These are phyloP conservation scores for Drosophila bocki DNA, from an alignment of 1,140 invertebrate genomes.

Conservation along the genomic window DNA sequence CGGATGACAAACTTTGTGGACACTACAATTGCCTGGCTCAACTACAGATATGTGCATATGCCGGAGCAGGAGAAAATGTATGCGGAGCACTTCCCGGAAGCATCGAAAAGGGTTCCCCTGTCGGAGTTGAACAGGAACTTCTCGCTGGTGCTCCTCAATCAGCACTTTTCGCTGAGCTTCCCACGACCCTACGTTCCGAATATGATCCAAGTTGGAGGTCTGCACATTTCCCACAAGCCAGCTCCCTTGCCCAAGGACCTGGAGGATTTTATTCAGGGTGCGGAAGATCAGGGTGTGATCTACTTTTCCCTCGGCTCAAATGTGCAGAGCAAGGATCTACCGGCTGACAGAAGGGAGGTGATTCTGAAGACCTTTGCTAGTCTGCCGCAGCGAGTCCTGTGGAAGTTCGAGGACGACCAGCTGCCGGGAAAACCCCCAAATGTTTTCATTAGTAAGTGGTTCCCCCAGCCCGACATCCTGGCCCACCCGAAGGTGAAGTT, in stretches of 20 bases:
- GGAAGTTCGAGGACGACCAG: conserved; percentile 89
- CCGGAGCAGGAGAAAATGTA: conserved; percentile 74
- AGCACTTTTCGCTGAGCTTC: conserved; percentile 86
- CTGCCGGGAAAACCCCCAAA: conserved; percentile 87
- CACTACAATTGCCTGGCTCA: conserved; percentile 46
- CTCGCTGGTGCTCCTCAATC: conserved; percentile 87
- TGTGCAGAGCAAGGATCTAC: conserved; percentile 86
- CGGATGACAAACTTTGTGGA: conserved; percentile 82
- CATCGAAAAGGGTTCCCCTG: conserved; percentile 61
- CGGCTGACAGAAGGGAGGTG: conserved; percentile 85
- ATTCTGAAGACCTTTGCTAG: conserved; percentile 87
- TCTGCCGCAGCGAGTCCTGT: conserved; percentile 88
- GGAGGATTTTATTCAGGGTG: conserved; percentile 86
- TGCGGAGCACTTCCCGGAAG: conserved; percentile 84
- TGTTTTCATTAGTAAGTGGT: conserved; percentile 88
- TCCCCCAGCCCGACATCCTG: conserved; percentile 90
- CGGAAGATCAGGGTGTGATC: conserved; percentile 86
- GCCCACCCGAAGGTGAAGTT: conserved; percentile 88
- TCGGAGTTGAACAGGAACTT: conserved; percentile 82
- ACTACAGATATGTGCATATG: conserved; percentile 41
- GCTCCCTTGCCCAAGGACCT: conserved; percentile 85
- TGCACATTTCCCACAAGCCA: conserved; percentile 85
- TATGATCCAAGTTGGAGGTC: conserved; percentile 87
- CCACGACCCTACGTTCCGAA: conserved; percentile 86
- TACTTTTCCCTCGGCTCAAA: conserved; percentile 89